Evolutionary conservation across 1,140 invertebrate genomes (phyloP).

Genomic region (Trichomalopsis sarcophagae): DNA sequence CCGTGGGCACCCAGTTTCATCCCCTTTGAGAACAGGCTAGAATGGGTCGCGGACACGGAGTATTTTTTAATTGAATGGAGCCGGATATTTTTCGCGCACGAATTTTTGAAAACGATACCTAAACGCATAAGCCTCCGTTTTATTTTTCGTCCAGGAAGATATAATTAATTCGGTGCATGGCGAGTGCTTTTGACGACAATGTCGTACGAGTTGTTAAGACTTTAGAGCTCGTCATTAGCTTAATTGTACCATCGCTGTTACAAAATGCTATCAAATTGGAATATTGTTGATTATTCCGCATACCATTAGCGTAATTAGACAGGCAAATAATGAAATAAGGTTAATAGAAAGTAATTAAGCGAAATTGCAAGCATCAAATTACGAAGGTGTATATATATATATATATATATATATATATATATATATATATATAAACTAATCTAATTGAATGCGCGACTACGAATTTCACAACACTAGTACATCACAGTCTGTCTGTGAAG

Average conservation of each 20-base stretch:
- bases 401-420: no score
- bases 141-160: no score
- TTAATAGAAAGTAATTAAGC: background rate
- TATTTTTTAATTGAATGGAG: constrained; percentile 9
- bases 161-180: no score
- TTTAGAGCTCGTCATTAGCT: no score
- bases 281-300: background rate
- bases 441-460: background rate
- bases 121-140: no score
- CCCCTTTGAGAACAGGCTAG: background rate
- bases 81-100: background rate
- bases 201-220: no score
- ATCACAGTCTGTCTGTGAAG: no score
- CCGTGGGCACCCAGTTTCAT: no score
- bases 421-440: background rate
- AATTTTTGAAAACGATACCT: background rate
- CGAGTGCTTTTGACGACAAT: no score
- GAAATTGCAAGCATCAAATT: background rate
- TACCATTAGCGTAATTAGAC: background rate
- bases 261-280: background rate
- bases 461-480: no score
- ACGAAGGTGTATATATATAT: background rate
- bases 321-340: background rate
- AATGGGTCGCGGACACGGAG: background rate
- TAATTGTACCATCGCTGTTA: background rate